Conservation (phyloP, 1,140 invertebrate genomes). For the Teleogryllus occipitalis region DNA sequence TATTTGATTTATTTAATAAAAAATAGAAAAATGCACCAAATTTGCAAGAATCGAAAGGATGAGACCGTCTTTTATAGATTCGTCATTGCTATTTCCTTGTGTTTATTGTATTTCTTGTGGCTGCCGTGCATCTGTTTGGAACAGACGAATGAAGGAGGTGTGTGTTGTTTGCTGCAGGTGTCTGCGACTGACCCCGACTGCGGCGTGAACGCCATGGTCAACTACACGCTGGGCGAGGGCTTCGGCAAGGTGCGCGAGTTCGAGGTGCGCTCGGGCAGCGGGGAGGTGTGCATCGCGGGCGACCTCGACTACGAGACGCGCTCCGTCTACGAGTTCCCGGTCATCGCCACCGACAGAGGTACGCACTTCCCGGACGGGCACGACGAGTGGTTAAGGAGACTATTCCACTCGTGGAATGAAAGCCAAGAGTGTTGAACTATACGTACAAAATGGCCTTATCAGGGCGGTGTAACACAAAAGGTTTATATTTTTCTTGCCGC, state of each 20-base stretch:
- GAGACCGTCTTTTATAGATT: too few species aligned
- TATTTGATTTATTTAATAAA: too few species aligned
- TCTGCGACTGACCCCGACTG: slow-evolving; percentile 90
- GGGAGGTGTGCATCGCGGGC: slow-evolving; percentile 79
- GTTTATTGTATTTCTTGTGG: too few species aligned
- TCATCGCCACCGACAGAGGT: slow-evolving; percentile 92
- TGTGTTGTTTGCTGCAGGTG: slow-evolving; percentile 51
- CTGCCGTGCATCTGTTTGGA: too few species aligned
- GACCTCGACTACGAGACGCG: slow-evolving; percentile 80
- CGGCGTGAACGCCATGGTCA: slow-evolving; percentile 88
- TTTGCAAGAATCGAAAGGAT: too few species aligned
- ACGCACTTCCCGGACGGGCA: slow-evolving; percentile 25
- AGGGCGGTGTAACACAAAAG: too few species aligned
- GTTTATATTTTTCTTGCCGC: too few species aligned
- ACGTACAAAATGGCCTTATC: too few species aligned
- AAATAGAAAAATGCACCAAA: too few species aligned
- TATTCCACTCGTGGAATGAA: not conserved
- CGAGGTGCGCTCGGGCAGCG: slow-evolving; percentile 67
- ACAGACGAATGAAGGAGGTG: too few species aligned
- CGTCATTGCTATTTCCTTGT: too few species aligned
- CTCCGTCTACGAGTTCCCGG: slow-evolving; percentile 80
- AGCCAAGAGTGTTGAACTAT: too few species aligned
- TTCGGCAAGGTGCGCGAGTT: slow-evolving; percentile 59
- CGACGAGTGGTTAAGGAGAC: not conserved
- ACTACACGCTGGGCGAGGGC: slow-evolving; percentile 77